Conservation (phyloP, 2,113 vertebrate genomes). For the Leptosomus discolor region DNA sequence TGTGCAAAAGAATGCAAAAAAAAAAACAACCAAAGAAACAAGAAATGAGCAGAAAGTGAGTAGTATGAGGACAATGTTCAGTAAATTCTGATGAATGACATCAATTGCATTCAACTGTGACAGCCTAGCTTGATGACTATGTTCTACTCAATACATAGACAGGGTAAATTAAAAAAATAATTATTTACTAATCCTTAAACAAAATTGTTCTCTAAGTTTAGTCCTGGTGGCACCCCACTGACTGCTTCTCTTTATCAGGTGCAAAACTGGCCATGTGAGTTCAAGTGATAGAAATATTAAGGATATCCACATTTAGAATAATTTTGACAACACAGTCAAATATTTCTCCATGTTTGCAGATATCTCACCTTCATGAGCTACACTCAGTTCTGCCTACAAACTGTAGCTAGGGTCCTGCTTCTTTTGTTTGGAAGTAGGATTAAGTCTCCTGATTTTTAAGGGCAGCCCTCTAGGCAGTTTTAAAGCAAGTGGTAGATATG, state of each 20-base stretch:
- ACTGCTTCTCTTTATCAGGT: not conserved
- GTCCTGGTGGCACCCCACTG: not conserved
- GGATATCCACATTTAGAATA: not conserved
- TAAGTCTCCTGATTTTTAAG: not conserved
- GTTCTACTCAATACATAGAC: not conserved
- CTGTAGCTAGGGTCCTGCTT: not conserved
- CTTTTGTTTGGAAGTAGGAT: not conserved
- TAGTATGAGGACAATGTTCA: not conserved
- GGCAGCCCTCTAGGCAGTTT: not conserved
- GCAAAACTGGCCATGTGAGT: not conserved
- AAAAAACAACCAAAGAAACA: not conserved
- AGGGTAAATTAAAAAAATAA: not conserved
- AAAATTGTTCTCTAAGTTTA: not conserved
- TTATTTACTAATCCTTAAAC: not conserved
- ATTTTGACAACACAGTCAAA: not conserved
- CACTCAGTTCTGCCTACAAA: not conserved
- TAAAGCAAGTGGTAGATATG: not conserved
- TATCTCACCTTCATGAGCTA: not conserved
- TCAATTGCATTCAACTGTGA: not conserved
- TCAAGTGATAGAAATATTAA: not conserved
- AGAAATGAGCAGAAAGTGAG: not conserved
- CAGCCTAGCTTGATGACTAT: not conserved
- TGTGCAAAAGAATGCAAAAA: not conserved
- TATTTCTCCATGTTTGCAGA: not conserved
- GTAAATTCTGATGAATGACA: not conserved